These are phyloP conservation scores for Eumerus sabulonum DNA, from an alignment of 2,888 invertebrate genomes.

Conservation along the genomic window DNA sequence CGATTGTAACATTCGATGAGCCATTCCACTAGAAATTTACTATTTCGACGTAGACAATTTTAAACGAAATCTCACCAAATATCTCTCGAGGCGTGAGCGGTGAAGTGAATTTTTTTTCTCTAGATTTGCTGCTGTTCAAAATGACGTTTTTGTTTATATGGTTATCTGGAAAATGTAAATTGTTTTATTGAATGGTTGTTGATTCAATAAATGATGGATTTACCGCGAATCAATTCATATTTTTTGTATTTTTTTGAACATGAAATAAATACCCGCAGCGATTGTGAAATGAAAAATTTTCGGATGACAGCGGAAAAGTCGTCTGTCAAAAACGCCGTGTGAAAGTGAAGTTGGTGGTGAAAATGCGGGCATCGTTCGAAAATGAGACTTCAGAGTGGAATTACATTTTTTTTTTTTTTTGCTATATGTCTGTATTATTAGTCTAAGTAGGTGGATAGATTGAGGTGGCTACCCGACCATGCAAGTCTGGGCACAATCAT, in stretches of 20 bases:
- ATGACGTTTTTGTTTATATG: too few relatives aligned
- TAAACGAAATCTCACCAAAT: conserved; percentile 23
- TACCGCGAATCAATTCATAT: conserved; percentile 40
- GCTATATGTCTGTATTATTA: too few relatives aligned
- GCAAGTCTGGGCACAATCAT: too few relatives aligned
- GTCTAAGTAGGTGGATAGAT: too few relatives aligned
- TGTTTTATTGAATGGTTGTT: conserved; percentile 9
- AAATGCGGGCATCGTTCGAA: too few relatives aligned
- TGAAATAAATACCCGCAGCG: conserved; percentile 51
- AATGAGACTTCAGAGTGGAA: too few relatives aligned
- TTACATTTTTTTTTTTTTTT: neutral
- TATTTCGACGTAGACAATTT: conserved; percentile 8
- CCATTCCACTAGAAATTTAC: conserved; percentile 79
- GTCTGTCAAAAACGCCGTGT: conserved; percentile 33
- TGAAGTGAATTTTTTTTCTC: conserved; percentile 26
- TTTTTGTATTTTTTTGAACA: conserved; percentile 33
- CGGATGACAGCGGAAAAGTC: conserved; percentile 47
- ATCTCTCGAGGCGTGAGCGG: conserved; percentile 8
- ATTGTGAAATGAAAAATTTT: conserved; percentile 62
- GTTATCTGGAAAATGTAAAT: conserved; percentile 16
- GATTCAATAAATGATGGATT: conserved; percentile 29
- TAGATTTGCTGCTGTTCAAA: conserved; percentile 13
- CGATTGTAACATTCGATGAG: conserved; percentile 82
- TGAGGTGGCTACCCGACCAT: too few relatives aligned
- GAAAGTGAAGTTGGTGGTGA: neutral